Conservation (phyloP, 2,797 vertebrate species). For the Schizopygopsis pylzovi region DNA sequence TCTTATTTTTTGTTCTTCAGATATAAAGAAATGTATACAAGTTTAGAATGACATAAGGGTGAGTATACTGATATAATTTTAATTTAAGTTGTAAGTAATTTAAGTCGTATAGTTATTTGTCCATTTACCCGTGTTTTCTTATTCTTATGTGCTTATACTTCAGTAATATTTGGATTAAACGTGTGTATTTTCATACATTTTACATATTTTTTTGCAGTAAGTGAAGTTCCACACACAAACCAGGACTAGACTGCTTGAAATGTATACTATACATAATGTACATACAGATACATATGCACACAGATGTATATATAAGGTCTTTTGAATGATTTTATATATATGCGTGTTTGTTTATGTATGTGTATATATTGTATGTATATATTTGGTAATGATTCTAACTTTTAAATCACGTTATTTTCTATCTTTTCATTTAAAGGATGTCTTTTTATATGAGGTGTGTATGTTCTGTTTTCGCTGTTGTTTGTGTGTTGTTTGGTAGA, state of each 20-base stretch:
- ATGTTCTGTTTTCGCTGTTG: constrained; percentile 21
- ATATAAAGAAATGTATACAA: background rate
- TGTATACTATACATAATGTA: constrained; percentile 78
- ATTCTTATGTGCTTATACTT: no score
- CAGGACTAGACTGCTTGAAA: constrained; percentile 52
- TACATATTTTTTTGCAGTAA: background rate
- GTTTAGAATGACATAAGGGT: background rate
- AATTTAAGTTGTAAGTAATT: background rate
- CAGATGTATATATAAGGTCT: constrained; percentile 66
- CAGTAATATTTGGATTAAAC: background rate
- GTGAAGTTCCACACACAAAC: constrained; percentile 42
- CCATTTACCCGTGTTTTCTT: background rate
- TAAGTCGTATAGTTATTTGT: background rate
- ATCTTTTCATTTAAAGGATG: constrained; percentile 63
- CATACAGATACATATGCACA: constrained; percentile 76
- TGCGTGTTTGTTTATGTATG: constrained; percentile 74
- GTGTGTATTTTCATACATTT: background rate
- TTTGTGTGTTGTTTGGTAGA: background rate
- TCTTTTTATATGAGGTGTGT: constrained; percentile 48
- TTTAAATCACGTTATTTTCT: constrained; percentile 61
- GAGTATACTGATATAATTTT: background rate
- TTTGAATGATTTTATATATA: constrained; percentile 58
- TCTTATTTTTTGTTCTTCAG: background rate
- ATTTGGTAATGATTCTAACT: constrained; percentile 73
- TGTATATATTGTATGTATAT: constrained; percentile 80